These are phyloP conservation scores for Papilio dardanus DNA, from an alignment of 1,140 invertebrate genomes.

Conservation along the genomic window DNA sequence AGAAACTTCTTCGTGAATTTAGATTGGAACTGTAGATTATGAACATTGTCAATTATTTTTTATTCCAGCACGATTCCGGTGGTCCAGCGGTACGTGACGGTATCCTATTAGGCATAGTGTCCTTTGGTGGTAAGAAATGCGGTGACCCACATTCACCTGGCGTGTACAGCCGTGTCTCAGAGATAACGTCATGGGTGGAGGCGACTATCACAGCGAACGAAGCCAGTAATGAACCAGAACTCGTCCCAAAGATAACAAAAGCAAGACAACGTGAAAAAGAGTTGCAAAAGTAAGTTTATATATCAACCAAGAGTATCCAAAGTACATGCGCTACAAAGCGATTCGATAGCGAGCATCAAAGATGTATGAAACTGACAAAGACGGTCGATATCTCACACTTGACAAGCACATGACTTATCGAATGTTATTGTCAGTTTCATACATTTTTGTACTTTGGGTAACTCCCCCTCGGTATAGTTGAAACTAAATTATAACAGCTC, in stretches of 20 bases:
- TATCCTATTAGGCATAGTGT: constrained; percentile 67
- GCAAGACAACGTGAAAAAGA: constrained; percentile 62
- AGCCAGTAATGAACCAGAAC: constrained; percentile 55
- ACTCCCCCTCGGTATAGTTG: too few relatives aligned
- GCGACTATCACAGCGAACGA: constrained; percentile 62
- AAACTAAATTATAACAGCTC: too few relatives aligned
- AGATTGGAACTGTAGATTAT: too few relatives aligned
- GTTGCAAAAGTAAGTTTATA: constrained; percentile 59
- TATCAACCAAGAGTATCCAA: too few relatives aligned
- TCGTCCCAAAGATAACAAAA: constrained; percentile 62
- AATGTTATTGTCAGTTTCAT: too few relatives aligned
- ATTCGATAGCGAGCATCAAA: too few relatives aligned
- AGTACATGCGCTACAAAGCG: too few relatives aligned
- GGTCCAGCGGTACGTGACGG: constrained; percentile 72
- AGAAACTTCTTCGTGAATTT: too few relatives aligned
- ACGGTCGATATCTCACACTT: too few relatives aligned
- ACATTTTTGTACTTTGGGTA: too few relatives aligned
- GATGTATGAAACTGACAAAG: too few relatives aligned
- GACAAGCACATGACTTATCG: too few relatives aligned
- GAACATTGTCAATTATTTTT: neutral
- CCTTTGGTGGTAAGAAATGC: constrained; percentile 73
- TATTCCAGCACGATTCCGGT: constrained; percentile 68
- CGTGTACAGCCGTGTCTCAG: constrained; percentile 66
- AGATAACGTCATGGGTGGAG: constrained; percentile 69
- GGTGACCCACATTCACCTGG: constrained; percentile 70